phyloP scores from a whole-genome alignment of 2,797 vertebrate genomes.

The Danio albolineatus region DNA sequence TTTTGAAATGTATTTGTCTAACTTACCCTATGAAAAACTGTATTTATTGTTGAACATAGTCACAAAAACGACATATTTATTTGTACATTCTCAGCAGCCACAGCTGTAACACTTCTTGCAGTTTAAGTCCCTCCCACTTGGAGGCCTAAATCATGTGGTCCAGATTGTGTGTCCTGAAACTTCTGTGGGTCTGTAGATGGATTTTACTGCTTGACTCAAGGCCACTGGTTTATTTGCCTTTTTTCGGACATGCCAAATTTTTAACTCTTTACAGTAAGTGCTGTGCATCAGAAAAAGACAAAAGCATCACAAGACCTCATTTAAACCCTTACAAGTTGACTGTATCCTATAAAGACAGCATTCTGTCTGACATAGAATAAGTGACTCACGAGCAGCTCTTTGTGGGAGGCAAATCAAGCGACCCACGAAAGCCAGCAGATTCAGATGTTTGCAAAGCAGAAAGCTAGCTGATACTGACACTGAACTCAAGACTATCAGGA shows the following conservation, averaged over 20 bases:
- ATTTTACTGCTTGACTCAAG: too few species aligned
- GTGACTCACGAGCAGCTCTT: slow-evolving; percentile 13
- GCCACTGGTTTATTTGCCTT: slow-evolving; percentile 1
- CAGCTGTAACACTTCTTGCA: too few species aligned
- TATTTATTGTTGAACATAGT: too few species aligned
- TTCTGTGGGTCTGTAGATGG: too few species aligned
- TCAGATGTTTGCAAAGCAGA: slow-evolving; percentile 15
- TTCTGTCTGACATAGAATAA: not conserved
- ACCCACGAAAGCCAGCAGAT: not conserved
- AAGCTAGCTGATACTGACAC: not conserved
- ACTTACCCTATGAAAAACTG: too few species aligned
- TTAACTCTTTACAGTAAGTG: not conserved
- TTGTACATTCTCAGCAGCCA: too few species aligned
- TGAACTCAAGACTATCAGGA: too few species aligned
- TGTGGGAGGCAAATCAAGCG: not conserved
- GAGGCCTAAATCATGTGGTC: too few species aligned
- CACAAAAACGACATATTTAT: too few species aligned
- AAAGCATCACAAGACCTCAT: slow-evolving; percentile 1
- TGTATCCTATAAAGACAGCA: not conserved
- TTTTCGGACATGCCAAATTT: not conserved
- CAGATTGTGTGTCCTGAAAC: too few species aligned
- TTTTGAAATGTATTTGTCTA: too few species aligned
- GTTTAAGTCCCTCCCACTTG: too few species aligned
- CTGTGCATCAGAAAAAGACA: not conserved
- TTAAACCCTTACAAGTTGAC: not conserved